Evolutionary conservation across 2,888 invertebrate species (phyloP).

Genomic region (Emmelina monodactyla): DNA sequence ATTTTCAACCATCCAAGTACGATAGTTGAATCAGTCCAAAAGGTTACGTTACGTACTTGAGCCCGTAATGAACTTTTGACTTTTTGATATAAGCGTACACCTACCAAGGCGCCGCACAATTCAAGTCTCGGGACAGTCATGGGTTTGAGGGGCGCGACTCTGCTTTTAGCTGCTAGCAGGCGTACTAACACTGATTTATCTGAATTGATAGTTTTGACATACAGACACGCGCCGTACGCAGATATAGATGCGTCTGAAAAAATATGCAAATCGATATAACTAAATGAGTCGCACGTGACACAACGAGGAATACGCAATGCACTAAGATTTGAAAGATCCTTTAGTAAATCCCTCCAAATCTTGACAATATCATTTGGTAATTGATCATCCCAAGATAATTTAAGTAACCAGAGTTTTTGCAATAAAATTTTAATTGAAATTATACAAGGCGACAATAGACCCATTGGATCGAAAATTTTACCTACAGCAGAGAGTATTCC

Average conservation of each 20-base stretch:
- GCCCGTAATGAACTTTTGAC: no score
- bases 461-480: constrained; percentile 12
- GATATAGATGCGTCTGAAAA: constrained; percentile 9
- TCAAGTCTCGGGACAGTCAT: no score
- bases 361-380: constrained; percentile 3
- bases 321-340: background rate
- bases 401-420: constrained; percentile 9
- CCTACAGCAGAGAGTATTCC: constrained; percentile 9
- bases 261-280: constrained; percentile 2
- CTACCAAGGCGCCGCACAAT: no score
- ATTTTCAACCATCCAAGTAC: no score
- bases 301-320: background rate
- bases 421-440: constrained; percentile 10
- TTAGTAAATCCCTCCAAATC: constrained; percentile 2
- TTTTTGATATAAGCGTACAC: no score
- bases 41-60: no score
- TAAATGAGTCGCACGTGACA: constrained; percentile 1
- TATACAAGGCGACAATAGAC: constrained; percentile 8
- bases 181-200: no score
- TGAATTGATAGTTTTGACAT: no score
- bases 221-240: constrained; percentile 21
- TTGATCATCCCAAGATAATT: constrained; percentile 9
- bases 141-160: no score
- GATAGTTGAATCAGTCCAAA: no score
- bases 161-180: no score